Conservation (phyloP, 1,140 invertebrate genomes). For the Tetragnatha versicolor region DNA sequence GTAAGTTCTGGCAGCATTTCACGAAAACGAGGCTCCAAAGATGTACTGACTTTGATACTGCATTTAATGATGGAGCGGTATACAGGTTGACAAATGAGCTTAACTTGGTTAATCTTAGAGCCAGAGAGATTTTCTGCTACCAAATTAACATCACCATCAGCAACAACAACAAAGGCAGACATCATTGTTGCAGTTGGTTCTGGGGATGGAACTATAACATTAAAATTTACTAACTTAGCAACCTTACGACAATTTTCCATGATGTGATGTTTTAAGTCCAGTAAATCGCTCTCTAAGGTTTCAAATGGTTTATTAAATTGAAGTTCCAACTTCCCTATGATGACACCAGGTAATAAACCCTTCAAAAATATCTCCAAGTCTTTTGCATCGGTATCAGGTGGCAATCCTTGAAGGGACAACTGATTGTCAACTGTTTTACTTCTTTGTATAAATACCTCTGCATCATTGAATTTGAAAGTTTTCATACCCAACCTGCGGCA, state of each 20-base stretch:
- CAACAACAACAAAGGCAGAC: constrained; percentile 36
- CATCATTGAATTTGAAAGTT: not conserved
- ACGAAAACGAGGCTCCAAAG: not conserved
- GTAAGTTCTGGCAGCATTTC: constrained; percentile 5
- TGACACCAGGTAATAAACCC: not conserved
- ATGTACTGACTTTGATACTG: constrained; percentile 6
- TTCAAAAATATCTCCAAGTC: constrained; percentile 21
- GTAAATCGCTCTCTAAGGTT: constrained; percentile 8
- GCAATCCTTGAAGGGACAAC: constrained; percentile 6
- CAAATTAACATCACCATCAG: not conserved
- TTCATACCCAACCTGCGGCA: not conserved
- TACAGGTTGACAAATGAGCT: not conserved
- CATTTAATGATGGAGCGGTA: constrained; percentile 37
- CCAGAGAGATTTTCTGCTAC: constrained; percentile 3
- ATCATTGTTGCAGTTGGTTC: constrained; percentile 32
- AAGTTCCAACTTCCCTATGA: not conserved
- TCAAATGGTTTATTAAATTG: constrained; percentile 31
- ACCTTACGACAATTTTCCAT: not conserved
- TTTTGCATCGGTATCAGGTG: not conserved
- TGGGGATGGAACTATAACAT: constrained; percentile 17
- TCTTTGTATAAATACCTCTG: constrained; percentile 5
- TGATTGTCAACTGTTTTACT: constrained; percentile 2
- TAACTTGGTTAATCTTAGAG: not conserved
- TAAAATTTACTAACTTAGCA: constrained; percentile 1
- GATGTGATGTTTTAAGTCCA: constrained; percentile 5